Conservation (phyloP, 2,113 vertebrate species). For the Myrmophylax atrothorax region DNA sequence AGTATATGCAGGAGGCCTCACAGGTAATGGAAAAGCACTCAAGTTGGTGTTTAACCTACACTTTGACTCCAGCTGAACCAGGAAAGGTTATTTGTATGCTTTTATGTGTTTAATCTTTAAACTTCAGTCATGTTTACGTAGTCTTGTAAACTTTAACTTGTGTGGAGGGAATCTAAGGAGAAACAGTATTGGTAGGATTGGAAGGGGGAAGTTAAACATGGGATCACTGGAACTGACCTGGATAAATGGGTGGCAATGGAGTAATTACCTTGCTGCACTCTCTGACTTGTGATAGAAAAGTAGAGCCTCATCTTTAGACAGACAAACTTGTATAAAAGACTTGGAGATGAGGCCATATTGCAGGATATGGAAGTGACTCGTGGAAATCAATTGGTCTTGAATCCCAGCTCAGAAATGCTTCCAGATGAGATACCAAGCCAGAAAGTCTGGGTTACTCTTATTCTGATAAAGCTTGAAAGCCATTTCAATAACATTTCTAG, state of each 20-base stretch:
- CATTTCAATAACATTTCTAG: background rate
- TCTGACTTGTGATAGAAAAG: background rate
- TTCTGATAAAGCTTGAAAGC: background rate
- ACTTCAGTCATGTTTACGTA: background rate
- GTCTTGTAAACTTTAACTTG: background rate
- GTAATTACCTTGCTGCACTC: background rate
- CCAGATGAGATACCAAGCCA: background rate
- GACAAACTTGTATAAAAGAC: background rate
- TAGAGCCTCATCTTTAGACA: background rate
- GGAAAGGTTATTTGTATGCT: background rate
- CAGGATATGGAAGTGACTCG: background rate
- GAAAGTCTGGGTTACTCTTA: background rate
- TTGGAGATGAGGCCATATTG: background rate
- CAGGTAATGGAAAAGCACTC: background rate
- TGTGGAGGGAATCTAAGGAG: background rate
- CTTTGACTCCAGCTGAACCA: background rate
- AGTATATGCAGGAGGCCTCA: background rate
- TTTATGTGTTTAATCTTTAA: background rate
- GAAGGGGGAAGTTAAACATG: background rate
- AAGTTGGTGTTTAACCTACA: background rate
- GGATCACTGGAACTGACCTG: background rate
- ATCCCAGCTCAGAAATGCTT: background rate
- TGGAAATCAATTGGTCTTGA: background rate
- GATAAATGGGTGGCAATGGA: background rate
- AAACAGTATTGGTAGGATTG: background rate